Evolutionary conservation across 1,140 invertebrate species (phyloP).

Genomic region (Chironomus striatipennis): DNA sequence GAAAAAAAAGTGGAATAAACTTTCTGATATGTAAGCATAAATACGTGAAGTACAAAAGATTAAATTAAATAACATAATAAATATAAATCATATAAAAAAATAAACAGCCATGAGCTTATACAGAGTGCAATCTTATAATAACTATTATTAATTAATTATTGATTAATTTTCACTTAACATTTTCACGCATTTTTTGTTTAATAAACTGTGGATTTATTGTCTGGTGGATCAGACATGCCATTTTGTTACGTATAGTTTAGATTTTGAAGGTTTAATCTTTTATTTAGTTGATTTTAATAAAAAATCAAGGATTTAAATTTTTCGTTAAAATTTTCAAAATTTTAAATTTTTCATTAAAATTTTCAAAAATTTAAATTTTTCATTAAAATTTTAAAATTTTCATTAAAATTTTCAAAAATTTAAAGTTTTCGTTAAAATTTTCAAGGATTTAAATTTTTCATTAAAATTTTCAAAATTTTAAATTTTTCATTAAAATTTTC

Average conservation of each 20-base stretch:
- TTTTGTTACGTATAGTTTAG: neutral
- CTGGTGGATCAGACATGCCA: neutral
- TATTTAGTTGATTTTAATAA: neutral
- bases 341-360: no score
- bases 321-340: no score
- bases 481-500: no score
- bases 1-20: neutral
- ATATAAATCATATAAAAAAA: neutral
- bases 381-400: no score
- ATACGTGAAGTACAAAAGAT: neutral
- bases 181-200: neutral
- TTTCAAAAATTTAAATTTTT: no score
- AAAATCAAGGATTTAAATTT: no score
- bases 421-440: no score
- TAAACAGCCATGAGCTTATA: conserved; percentile 1
- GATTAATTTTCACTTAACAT: neutral
- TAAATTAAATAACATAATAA: neutral
- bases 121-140: neutral
- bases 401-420: no score
- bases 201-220: neutral
- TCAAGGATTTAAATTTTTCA: no score
- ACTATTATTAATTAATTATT: neutral
- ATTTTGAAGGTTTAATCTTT: neutral
- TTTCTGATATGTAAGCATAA: neutral
- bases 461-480: no score